Conservation (phyloP, 2,797 vertebrate genomes). For the Tokudaia muenninki region DNA sequence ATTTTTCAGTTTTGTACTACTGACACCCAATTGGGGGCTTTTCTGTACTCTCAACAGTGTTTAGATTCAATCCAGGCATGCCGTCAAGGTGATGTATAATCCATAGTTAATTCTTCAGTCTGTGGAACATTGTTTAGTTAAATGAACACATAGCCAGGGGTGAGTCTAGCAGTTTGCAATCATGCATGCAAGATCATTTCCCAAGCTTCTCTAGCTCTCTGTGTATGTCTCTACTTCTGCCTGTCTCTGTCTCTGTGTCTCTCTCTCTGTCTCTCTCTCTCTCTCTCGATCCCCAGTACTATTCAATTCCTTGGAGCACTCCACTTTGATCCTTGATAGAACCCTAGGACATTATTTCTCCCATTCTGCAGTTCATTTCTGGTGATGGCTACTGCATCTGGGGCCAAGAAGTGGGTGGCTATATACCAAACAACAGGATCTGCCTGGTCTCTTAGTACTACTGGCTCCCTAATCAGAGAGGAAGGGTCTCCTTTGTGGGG, state of each 20-base stretch:
- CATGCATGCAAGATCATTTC: background rate
- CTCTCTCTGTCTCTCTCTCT: background rate
- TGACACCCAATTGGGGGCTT: background rate
- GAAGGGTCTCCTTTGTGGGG: background rate
- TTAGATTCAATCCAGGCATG: background rate
- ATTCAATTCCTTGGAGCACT: background rate
- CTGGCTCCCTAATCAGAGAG: background rate
- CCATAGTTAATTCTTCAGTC: background rate
- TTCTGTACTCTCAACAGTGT: background rate
- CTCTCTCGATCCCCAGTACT: background rate
- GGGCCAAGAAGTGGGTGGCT: background rate
- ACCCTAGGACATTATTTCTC: background rate
- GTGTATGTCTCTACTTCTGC: too few relatives aligned
- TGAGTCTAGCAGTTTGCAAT: background rate
- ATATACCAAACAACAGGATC: background rate
- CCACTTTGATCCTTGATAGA: background rate
- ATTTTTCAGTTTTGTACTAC: background rate
- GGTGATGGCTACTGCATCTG: background rate
- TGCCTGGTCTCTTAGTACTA: background rate
- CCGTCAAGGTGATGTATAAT: background rate
- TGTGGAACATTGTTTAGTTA: background rate
- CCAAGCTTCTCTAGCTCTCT: background rate
- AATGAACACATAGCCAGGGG: background rate
- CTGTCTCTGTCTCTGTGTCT: background rate
- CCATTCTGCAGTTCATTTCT: background rate